phyloP scores from a whole-genome alignment of 2,888 invertebrate genomes.

The Darwinula stevensoni region DNA sequence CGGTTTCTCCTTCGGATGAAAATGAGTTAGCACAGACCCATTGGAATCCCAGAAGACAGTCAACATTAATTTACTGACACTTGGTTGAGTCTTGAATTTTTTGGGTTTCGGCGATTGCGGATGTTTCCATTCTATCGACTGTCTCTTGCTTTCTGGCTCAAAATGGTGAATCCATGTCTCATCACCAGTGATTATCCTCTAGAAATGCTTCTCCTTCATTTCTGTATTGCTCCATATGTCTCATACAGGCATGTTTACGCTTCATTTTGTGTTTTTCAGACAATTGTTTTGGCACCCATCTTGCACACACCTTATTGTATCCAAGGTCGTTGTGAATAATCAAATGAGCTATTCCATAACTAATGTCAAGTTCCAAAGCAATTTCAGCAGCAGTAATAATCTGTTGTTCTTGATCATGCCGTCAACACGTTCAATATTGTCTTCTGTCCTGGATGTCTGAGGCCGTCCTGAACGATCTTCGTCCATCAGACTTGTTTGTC shows the following conservation, averaged over 20 bases:
- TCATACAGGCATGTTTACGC: conserved; percentile 1
- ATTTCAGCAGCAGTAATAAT: neutral
- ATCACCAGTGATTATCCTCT: neutral
- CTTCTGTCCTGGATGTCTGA: too few relatives aligned
- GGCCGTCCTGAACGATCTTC: neutral
- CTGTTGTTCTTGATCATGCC: conserved; percentile 1
- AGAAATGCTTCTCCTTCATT: neutral
- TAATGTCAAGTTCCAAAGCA: conserved; percentile 1
- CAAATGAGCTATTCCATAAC: neutral
- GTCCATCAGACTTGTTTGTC: neutral
- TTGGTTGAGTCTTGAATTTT: neutral
- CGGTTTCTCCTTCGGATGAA: neutral
- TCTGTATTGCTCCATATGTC: neutral
- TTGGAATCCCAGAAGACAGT: conserved; percentile 1
- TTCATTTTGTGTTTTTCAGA: neutral
- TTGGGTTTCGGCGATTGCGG: neutral
- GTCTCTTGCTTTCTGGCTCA: too few relatives aligned
- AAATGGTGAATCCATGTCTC: too few relatives aligned
- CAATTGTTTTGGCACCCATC: neutral
- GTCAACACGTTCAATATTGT: too few relatives aligned
- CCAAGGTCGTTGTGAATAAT: neutral
- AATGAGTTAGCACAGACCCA: neutral
- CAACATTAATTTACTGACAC: neutral
- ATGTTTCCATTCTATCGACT: too few relatives aligned
- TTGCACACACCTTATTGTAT: too few relatives aligned